Percentiles rank a stretch among this genome's conserved stretches.
phyloP scores from a whole-genome alignment of 2,797 vertebrate genomes.

The Alectoris magna region DNA sequence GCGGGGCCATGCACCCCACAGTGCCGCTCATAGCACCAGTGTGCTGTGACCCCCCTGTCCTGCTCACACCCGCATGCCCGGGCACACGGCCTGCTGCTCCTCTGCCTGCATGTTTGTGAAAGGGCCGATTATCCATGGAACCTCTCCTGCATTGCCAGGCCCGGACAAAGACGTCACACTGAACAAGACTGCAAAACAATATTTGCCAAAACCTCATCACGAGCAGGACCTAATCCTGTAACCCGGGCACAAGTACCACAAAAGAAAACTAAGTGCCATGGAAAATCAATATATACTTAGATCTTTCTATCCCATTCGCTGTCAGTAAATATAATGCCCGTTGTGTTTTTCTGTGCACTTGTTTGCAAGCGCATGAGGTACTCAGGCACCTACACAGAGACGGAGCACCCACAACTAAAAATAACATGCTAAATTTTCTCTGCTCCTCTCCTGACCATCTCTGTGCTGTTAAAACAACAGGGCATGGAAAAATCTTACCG shows the following conservation, averaged over 20 bases:
- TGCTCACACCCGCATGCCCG: background rate
- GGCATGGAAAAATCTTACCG: background rate
- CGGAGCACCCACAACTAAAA: background rate
- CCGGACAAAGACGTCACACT: rapidly evolving
- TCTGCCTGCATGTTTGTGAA: too few relatives aligned
- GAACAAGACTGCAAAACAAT: background rate
- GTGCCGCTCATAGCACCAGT: background rate
- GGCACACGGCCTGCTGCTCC: rapidly evolving
- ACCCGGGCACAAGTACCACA: background rate
- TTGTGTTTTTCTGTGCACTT: background rate
- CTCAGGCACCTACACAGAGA: background rate
- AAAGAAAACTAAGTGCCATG: constrained; percentile 4
- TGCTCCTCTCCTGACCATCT: background rate
- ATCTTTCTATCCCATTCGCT: background rate
- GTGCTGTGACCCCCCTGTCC: rapidly evolving
- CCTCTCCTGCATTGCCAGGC: background rate
- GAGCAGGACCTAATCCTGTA: rapidly evolving
- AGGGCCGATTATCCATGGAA: background rate
- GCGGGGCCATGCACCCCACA: too few relatives aligned
- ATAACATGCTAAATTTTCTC: background rate
- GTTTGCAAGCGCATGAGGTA: background rate
- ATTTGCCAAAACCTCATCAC: background rate
- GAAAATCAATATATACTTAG: constrained; percentile 13
- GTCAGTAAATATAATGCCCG: background rate
- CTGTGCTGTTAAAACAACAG: background rate